Evolutionary conservation across 2,113 vertebrate genomes (phyloP).

Genomic region (Zosterops hypoxanthus): DNA sequence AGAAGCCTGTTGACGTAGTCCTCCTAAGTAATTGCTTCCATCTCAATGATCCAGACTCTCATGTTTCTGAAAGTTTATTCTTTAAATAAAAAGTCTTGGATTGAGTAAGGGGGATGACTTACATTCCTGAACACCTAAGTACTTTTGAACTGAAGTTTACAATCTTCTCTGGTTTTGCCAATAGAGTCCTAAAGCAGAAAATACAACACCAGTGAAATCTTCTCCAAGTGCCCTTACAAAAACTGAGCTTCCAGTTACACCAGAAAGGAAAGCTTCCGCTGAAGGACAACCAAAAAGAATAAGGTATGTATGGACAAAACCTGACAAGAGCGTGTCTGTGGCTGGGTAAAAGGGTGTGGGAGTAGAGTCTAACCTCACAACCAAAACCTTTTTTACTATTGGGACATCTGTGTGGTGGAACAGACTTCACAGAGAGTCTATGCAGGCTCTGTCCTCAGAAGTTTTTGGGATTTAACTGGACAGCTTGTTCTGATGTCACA

Average conservation of each 20-base stretch:
- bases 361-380: not conserved
- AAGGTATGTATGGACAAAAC: constrained; percentile 56
- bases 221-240: constrained; percentile 33
- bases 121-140: not conserved
- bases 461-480: not conserved
- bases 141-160: not conserved
- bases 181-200: constrained; percentile 61
- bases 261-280: not conserved
- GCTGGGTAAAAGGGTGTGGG: not conserved
- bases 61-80: not conserved
- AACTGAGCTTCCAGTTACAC: not conserved
- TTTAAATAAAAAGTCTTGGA: not conserved
- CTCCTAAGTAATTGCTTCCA: not conserved
- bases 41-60: not conserved
- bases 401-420: not conserved
- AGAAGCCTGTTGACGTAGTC: not conserved
- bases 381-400: not conserved
- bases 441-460: not conserved
- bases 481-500: not conserved
- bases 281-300: not conserved
- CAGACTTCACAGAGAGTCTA: not conserved
- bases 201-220: not conserved
- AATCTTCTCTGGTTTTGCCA: constrained; percentile 11
- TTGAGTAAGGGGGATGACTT: not conserved
- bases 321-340: not conserved